phyloP scores from a whole-genome alignment of 1,140 invertebrate species.

The Cardiocondyla obscurior region DNA sequence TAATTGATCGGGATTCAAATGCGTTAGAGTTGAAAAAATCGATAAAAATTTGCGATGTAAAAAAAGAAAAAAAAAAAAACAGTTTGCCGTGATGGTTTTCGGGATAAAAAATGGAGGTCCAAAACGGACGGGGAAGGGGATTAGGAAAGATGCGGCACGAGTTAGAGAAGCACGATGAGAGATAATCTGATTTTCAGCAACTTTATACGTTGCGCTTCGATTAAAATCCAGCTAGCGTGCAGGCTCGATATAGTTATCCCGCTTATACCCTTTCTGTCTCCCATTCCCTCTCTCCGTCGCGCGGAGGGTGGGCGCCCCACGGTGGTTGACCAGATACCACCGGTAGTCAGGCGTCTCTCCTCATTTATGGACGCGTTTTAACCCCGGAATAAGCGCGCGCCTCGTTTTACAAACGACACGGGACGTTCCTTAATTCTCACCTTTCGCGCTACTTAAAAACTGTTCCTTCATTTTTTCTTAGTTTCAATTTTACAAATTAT shows the following conservation, averaged over 20 bases:
- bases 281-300: not conserved
- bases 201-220: conserved; percentile 83
- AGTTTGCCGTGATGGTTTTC: conserved; percentile 47
- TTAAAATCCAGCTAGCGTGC: conserved; percentile 82
- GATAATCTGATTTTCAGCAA: conserved; percentile 83
- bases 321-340: conserved; percentile 53
- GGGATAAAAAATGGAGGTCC: conserved; percentile 53
- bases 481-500: too few species aligned
- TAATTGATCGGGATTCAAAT: not conserved
- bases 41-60: conserved; percentile 70
- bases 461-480: too few species aligned
- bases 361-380: conserved; percentile 54
- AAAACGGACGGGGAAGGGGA: not conserved
- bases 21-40: conserved; percentile 65
- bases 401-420: conserved; percentile 47
- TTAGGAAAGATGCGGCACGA: conserved; percentile 19
- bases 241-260: conserved; percentile 79
- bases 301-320: not conserved
- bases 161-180: conserved; percentile 65
- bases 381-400: conserved; percentile 29
- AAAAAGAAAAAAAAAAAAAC: conserved; percentile 67
- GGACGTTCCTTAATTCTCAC: conserved; percentile 16
- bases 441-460: conserved; percentile 39
- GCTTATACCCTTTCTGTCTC: conserved; percentile 44
- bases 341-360: conserved; percentile 49